Evolutionary conservation across 2,113 vertebrate genomes (phyloP).

Genomic region (Paracanthobrama guichenoti): DNA sequence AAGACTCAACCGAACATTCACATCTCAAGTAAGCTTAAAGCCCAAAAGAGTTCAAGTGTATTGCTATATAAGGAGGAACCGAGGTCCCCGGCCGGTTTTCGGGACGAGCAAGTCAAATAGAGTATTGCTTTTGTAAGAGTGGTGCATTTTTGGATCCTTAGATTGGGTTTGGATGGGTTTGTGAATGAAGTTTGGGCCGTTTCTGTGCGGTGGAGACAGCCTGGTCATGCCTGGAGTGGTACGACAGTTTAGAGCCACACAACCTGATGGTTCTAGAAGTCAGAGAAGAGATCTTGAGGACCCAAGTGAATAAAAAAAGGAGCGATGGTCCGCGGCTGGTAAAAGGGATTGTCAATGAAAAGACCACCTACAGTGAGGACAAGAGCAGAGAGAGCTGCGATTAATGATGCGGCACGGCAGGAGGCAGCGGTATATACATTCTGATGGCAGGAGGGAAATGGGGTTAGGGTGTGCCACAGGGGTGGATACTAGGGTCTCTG

Average conservation of each 20-base stretch:
- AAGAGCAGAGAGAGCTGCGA: constrained; percentile 86
- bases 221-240: constrained; percentile 57
- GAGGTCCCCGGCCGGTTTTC: constrained; percentile 54
- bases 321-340: constrained; percentile 96
- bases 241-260: constrained; percentile 80
- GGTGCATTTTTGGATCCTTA: constrained; percentile 45
- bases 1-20: constrained; percentile 76
- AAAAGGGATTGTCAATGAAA: constrained; percentile 99
- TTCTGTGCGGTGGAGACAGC: constrained; percentile 62
- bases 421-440: constrained; percentile 73
- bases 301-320: constrained; percentile 99
- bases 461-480: constrained; percentile 49
- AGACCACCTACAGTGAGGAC: constrained; percentile 93
- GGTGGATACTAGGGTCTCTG: constrained; percentile 82
- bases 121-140: constrained; percentile 75
- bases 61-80: constrained; percentile 76
- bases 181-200: constrained; percentile 55
- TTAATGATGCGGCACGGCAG: constrained; percentile 77
- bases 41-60: constrained; percentile 74
- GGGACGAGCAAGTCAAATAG: constrained; percentile 61
- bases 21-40: constrained; percentile 73
- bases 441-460: constrained; percentile 61
- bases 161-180: constrained; percentile 47
- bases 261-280: constrained; percentile 95
- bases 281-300: constrained; percentile 99